Conservation (phyloP, 2,113 vertebrate genomes). For the Pteruthius melanotis region DNA sequence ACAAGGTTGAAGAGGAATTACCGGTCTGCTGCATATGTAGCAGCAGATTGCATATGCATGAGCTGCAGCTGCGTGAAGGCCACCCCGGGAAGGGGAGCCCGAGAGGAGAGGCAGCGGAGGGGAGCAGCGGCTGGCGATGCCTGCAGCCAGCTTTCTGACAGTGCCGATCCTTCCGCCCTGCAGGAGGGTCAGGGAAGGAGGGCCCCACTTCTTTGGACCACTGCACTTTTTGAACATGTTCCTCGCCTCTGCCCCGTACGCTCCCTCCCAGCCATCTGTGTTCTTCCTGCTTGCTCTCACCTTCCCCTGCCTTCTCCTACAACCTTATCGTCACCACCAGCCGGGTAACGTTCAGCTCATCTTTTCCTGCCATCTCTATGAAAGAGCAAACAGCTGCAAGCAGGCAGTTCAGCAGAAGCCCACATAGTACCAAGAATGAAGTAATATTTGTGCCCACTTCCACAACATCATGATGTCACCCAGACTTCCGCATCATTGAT, state of each 20-base stretch:
- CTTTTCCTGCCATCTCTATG: background rate
- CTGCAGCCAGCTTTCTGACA: background rate
- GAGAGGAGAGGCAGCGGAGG: background rate
- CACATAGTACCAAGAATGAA: background rate
- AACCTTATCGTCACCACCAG: background rate
- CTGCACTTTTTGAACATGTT: fast-evolving
- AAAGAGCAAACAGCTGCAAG: background rate
- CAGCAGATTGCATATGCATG: slow-evolving; percentile 17
- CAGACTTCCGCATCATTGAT: background rate
- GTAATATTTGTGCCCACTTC: background rate
- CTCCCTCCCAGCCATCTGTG: background rate
- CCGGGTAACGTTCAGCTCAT: background rate
- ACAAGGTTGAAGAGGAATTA: slow-evolving; percentile 17
- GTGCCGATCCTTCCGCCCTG: background rate
- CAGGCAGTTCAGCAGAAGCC: background rate
- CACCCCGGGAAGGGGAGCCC: background rate
- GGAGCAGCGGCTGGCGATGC: background rate
- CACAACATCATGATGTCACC: background rate
- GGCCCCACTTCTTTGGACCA: fast-evolving
- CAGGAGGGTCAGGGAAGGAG: background rate
- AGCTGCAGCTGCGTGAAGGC: slow-evolving; percentile 8
- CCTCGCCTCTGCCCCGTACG: background rate
- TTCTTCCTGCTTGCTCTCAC: background rate
- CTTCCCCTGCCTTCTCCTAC: background rate
- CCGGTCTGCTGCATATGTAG: background rate